Evolutionary conservation across 2,113 vertebrate genomes (phyloP).

Genomic region (Alosa alosa): DNA sequence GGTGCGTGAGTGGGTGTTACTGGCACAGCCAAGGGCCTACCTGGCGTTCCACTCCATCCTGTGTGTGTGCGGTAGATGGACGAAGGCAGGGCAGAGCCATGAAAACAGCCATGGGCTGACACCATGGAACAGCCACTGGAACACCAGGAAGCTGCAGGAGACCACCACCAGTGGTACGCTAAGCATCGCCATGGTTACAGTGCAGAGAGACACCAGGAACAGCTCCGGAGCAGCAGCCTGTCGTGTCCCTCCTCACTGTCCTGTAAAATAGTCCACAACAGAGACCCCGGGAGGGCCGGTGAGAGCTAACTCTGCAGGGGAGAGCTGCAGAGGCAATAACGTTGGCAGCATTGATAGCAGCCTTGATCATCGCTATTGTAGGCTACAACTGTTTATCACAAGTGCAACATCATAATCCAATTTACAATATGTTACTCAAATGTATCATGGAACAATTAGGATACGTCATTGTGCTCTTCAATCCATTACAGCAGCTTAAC

Average conservation of each 20-base stretch:
- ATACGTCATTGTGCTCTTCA: background rate
- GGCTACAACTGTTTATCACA: background rate
- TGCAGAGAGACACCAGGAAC: constrained; percentile 31
- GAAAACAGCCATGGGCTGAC: constrained; percentile 76
- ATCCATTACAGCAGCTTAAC: background rate
- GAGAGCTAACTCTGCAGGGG: background rate
- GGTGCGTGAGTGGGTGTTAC: background rate
- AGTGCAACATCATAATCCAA: background rate
- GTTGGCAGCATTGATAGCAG: background rate
- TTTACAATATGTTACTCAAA: background rate
- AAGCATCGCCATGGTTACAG: constrained; percentile 71
- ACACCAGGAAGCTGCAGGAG: constrained; percentile 72
- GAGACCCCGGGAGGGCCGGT: background rate
- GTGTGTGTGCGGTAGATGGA: constrained; percentile 70
- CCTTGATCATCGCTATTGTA: background rate
- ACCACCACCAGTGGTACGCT: constrained; percentile 59
- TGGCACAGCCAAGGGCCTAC: constrained; percentile 55
- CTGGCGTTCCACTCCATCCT: constrained; percentile 89
- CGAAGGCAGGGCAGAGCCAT: constrained; percentile 72
- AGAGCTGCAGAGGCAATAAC: background rate
- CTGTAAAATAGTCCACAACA: background rate
- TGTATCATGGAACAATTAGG: background rate
- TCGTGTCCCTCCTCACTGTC: background rate
- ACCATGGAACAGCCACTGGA: constrained; percentile 79
- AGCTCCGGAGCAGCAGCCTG: background rate